Evolutionary conservation across 2,113 vertebrate species (phyloP), one percentile per base, ranked within the genome.

Genomic region (Gorsachius goisagi): DNA sequence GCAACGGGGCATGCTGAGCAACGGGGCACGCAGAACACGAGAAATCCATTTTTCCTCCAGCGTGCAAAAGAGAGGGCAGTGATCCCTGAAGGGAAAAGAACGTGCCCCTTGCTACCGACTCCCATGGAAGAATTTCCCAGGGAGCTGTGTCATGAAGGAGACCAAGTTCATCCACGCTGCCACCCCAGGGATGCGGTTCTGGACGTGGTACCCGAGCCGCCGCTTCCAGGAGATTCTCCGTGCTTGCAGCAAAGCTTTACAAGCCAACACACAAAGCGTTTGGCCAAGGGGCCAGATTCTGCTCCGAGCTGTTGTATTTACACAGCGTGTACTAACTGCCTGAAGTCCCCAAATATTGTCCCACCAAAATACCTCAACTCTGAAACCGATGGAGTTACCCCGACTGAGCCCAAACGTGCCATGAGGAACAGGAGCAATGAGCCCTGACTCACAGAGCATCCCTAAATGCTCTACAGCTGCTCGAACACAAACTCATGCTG

Each of bases 161-260:
- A 53, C 0, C 0, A 53, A 80, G 64, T 2, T 58, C 72, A 87
- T 53, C 32, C 52, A 27, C 1, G 15, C 41, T 53, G n/a, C 41
- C 12, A 21, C 7, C 26, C 56, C 0, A 0, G 35, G 24, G 53
- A 68, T 1, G 50, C 56, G 33, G 33, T 9, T 60, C 55, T 58
- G 50, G 41, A 52, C 0, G 2, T 1, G 2, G 72, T 4, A 37
- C 77, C 39, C 0, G 0, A 37, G 9, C 39, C 50, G 26, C 10
- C 2, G 6, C 33, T 66, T 44, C 49, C 60, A 0, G 1, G 49
- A 52, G 30, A 52, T 28, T 53, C 66, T 60, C 75, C 33, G 30
- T 7, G 10, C 39, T 60, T 23, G 64, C 24, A 52, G 69, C 37
- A 39, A 30, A 56, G 33, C 63, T 64, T 47, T 14, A 68, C 0